A percentile compares a stretch with the other conserved stretches of the same genome.
phyloP scores from a whole-genome alignment of 1,140 invertebrate genomes.

The Mizuhopecten yessoensis region DNA sequence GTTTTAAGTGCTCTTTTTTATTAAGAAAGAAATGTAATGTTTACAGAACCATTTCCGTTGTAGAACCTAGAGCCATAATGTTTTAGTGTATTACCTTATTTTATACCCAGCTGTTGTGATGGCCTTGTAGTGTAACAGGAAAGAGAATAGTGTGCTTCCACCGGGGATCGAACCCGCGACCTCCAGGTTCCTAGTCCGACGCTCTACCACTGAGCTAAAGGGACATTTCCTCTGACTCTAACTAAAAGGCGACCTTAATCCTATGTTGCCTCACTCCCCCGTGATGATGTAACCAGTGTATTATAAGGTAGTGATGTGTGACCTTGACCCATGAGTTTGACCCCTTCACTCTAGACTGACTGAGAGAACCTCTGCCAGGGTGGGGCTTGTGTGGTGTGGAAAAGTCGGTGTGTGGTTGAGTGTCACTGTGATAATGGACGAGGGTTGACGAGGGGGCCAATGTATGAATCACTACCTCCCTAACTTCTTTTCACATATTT shows the following conservation, averaged over 20 bases:
- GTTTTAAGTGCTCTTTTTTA: not conserved
- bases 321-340: not conserved
- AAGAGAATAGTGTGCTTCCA: no score
- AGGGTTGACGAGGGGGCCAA: no score
- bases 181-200: no score
- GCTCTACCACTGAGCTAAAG: no score
- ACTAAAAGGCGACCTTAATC: no score
- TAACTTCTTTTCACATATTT: not conserved
- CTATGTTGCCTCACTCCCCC: no score
- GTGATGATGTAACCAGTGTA: not conserved
- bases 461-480: not conserved
- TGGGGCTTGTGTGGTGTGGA: no score
- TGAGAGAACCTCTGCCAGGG: not conserved
- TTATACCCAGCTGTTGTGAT: no score
- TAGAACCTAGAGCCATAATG: not conserved
- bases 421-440: not conserved
- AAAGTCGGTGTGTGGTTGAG: not conserved
- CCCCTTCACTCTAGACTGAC: not conserved
- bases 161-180: no score
- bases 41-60: conserved; percentile 6
- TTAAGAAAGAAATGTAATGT: not conserved
- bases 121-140: no score
- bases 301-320: not conserved
- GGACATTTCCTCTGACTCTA: no score
- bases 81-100: not conserved